phyloP scores from a whole-genome alignment of 2,888 invertebrate genomes.

The Crioceris asparagi region DNA sequence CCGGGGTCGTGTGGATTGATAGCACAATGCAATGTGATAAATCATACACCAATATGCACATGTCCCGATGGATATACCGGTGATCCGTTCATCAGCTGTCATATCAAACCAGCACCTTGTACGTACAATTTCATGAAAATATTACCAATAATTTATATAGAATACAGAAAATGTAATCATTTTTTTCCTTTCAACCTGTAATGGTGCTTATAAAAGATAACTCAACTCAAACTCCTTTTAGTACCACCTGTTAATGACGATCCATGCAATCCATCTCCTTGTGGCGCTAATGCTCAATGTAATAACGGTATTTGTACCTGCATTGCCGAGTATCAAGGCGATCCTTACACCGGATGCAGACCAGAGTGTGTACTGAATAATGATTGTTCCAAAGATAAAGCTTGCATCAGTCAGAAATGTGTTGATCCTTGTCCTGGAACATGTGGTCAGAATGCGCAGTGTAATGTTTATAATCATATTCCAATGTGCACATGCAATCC shows the following conservation, averaged over 20 bases:
- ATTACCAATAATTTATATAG: too few relatives aligned
- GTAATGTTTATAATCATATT: slow-evolving; percentile 64
- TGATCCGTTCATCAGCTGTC: slow-evolving; percentile 44
- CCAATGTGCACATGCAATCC: slow-evolving; percentile 64
- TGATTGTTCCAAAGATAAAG: slow-evolving; percentile 57
- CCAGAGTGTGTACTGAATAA: slow-evolving; percentile 63
- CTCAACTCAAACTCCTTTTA: slow-evolving; percentile 5
- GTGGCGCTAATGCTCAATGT: slow-evolving; percentile 62
- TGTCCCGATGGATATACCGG: slow-evolving; percentile 50
- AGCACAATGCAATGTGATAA: slow-evolving; percentile 53
- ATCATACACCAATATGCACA: slow-evolving; percentile 58
- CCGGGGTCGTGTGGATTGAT: slow-evolving; percentile 59
- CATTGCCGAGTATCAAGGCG: slow-evolving; percentile 54
- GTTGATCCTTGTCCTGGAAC: slow-evolving; percentile 60
- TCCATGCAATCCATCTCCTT: slow-evolving; percentile 63
- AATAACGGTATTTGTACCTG: slow-evolving; percentile 60
- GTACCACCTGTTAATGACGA: slow-evolving; percentile 26
- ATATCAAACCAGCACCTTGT: slow-evolving; percentile 29
- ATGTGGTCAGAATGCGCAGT: slow-evolving; percentile 63
- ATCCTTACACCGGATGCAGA: slow-evolving; percentile 61
- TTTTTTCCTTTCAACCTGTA: too few relatives aligned
- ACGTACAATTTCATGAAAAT: too few relatives aligned
- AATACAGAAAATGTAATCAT: too few relatives aligned
- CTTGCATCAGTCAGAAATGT: slow-evolving; percentile 64
- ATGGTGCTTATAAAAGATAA: too few relatives aligned